These are phyloP conservation scores for Yponomeuta sedellus DNA, from an alignment of 2,888 invertebrate genomes.

Conservation along the genomic window DNA sequence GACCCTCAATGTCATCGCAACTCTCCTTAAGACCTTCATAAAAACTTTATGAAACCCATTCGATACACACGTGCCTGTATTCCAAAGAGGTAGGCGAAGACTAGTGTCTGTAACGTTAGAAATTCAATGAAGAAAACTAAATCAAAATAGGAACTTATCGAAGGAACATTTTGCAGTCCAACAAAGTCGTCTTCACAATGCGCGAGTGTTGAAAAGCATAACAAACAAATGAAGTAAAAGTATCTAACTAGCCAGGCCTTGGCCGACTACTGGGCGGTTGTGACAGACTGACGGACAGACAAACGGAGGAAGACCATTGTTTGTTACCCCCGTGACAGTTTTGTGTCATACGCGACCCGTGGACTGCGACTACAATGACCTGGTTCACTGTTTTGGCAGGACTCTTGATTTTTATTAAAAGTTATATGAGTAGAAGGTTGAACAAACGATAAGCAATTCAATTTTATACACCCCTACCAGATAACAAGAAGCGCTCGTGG, in stretches of 20 bases:
- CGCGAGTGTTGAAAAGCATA: neutral
- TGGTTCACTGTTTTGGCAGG: neutral
- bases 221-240: neutral
- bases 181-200: neutral
- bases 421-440: too few species aligned
- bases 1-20: too few species aligned
- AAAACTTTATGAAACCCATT: too few species aligned
- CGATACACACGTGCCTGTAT: too few species aligned
- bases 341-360: neutral
- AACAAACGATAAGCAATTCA: too few species aligned
- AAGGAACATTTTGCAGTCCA: neutral
- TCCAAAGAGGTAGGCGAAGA: too few species aligned
- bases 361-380: neutral
- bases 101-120: too few species aligned
- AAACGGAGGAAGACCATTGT: constrained; percentile 34
- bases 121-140: too few species aligned
- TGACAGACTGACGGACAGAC: constrained; percentile 28
- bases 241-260: constrained; percentile 3
- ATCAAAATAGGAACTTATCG: too few species aligned
- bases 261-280: constrained; percentile 26
- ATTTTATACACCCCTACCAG: too few species aligned
- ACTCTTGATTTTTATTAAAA: neutral
- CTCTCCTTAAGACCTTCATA: too few species aligned
- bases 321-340: constrained; percentile 12
- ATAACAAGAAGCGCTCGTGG: too few species aligned